Conservation (phyloP, 2,888 invertebrate species). For the Deilephila elpenor region DNA sequence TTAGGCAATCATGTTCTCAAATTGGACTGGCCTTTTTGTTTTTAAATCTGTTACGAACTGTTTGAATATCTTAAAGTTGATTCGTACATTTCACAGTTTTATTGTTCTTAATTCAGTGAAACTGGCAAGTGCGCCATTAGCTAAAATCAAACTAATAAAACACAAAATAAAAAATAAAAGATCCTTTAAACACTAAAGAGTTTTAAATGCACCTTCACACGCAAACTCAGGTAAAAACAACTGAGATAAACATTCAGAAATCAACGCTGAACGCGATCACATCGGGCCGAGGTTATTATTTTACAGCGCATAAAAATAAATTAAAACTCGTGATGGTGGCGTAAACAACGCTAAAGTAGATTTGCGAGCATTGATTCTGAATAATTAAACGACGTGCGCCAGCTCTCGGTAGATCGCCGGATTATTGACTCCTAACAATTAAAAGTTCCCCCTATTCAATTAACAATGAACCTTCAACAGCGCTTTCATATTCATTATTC, state of each 20-base stretch:
- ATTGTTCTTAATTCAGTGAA: too few relatives aligned
- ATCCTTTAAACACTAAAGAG: too few relatives aligned
- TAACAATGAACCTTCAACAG: constrained; percentile 68
- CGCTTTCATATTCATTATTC: constrained; percentile 62
- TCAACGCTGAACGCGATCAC: constrained; percentile 2
- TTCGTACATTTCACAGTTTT: too few relatives aligned
- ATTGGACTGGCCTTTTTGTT: too few relatives aligned
- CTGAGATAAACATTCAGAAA: background rate
- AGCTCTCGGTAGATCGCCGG: constrained; percentile 57
- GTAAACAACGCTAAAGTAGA: constrained; percentile 51
- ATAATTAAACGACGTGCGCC: constrained; percentile 64
- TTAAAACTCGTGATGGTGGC: constrained; percentile 45
- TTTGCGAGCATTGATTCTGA: constrained; percentile 60
- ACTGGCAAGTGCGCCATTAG: too few relatives aligned
- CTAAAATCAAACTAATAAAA: too few relatives aligned
- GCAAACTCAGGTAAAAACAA: background rate
- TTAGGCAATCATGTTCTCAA: too few relatives aligned
- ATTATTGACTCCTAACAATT: constrained; percentile 71
- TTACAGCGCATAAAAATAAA: constrained; percentile 46
- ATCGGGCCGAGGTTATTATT: constrained; percentile 33
- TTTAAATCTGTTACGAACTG: too few relatives aligned
- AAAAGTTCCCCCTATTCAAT: constrained; percentile 66
- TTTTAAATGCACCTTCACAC: background rate
- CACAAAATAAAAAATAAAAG: too few relatives aligned
- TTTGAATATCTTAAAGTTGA: too few relatives aligned